These are phyloP conservation scores for Paedocypris sp. DNA, from an alignment of 2,113 vertebrate species.

Conservation along the genomic window DNA sequence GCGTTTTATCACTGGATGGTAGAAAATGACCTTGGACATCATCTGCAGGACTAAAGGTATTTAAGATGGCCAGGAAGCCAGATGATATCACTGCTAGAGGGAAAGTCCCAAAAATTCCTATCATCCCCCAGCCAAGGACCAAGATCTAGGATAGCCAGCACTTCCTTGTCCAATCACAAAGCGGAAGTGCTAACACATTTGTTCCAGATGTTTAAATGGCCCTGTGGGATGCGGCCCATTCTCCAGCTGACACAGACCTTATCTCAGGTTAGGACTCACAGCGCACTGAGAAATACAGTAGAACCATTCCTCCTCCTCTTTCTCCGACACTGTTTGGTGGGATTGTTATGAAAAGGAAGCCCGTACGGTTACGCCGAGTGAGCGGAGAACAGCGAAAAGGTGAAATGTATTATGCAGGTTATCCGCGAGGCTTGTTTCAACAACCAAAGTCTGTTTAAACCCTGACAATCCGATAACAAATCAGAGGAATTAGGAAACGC, in stretches of 20 bases:
- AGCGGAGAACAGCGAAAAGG: conserved; percentile 40
- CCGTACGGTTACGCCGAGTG: conserved; percentile 27
- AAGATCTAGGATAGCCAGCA: conserved; percentile 63
- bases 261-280: conserved; percentile 12
- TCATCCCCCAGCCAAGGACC: conserved; percentile 58
- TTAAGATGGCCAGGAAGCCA: conserved; percentile 37
- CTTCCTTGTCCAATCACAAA: conserved; percentile 58
- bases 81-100: conserved; percentile 59
- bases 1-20: no score
- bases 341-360: no score
- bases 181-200: conserved; percentile 63
- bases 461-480: not conserved
- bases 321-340: conserved; percentile 16
- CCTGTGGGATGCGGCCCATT: conserved; percentile 14
- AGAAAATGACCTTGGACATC: no score
- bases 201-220: conserved; percentile 58
- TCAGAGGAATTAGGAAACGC: not conserved
- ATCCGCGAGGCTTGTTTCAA: conserved; percentile 1
- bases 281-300: not conserved
- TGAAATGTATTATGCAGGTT: conserved; percentile 37
- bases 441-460: conserved; percentile 14
- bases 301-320: conserved; percentile 18
- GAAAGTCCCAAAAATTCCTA: conserved; percentile 65
- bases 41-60: conserved; percentile 20
- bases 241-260: conserved; percentile 24